phyloP scores from a whole-genome alignment of 2,888 invertebrate species.

The Amaurobius ferox region DNA sequence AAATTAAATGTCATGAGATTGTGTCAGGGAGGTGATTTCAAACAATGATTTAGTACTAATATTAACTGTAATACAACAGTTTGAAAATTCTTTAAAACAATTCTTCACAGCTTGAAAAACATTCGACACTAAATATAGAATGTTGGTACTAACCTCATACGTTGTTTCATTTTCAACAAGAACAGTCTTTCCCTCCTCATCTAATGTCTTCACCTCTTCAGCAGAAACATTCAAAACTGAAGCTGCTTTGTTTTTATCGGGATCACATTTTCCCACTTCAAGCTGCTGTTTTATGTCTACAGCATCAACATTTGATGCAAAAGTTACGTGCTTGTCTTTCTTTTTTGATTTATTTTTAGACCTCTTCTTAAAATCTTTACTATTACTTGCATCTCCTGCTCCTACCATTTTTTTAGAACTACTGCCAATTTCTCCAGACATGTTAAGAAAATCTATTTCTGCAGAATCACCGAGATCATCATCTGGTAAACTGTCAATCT shows the following conservation, averaged over 20 bases:
- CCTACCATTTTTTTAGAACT: background rate
- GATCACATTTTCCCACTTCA: background rate
- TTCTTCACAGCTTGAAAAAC: too few relatives aligned
- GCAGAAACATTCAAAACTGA: too few relatives aligned
- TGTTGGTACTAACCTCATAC: background rate
- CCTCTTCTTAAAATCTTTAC: background rate
- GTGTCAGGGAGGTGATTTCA: too few relatives aligned
- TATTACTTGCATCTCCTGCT: background rate
- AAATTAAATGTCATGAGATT: too few relatives aligned
- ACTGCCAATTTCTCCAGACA: background rate
- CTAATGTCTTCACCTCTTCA: too few relatives aligned
- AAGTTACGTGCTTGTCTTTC: slow-evolving; percentile 38
- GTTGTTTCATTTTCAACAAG: background rate
- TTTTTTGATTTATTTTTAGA: slow-evolving; percentile 20
- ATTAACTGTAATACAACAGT: too few relatives aligned
- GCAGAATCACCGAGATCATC: slow-evolving; percentile 16
- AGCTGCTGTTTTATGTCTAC: background rate
- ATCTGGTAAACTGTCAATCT: slow-evolving; percentile 37
- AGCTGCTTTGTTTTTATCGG: background rate
- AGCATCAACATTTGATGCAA: background rate
- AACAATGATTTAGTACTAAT: too few relatives aligned
- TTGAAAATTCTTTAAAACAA: background rate
- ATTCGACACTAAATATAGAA: too few relatives aligned
- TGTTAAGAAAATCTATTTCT: background rate
- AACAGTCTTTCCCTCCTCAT: background rate